Percentiles rank a stretch among this genome's conserved stretches.
These are phyloP conservation scores for Ammodytes dubius DNA, from an alignment of 2,113 vertebrate species.

Conservation along the genomic window DNA sequence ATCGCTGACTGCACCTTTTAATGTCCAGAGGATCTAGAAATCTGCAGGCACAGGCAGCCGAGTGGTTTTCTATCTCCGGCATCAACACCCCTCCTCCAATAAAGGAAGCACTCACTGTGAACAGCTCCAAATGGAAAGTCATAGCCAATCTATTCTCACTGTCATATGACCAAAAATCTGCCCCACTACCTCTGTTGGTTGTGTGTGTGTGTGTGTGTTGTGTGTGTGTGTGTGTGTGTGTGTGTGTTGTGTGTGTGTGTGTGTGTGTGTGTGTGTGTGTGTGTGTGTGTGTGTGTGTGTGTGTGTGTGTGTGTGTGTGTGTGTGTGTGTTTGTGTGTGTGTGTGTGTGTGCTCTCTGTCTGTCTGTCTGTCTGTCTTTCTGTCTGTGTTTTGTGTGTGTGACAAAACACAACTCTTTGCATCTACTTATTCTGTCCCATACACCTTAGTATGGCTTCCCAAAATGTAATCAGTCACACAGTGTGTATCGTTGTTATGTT, in stretches of 20 bases:
- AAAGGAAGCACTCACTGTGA: constrained; percentile 60
- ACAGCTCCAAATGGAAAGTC: constrained; percentile 65
- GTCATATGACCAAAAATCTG: constrained; percentile 28
- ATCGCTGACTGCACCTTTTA: too few relatives aligned
- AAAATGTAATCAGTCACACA: too few relatives aligned
- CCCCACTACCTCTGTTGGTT: constrained; percentile 27
- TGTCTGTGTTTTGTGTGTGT: too few relatives aligned
- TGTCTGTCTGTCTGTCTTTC: too few relatives aligned
- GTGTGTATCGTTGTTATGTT: too few relatives aligned
- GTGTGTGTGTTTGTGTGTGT: constrained; percentile 1
- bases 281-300: constrained; percentile 33
- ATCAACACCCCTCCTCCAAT: constrained; percentile 18
- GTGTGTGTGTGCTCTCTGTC: neutral
- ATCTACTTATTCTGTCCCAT: too few relatives aligned
- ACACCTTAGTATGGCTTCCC: too few relatives aligned
- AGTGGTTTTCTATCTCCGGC: constrained; percentile 32
- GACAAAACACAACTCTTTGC: too few relatives aligned
- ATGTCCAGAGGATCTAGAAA: constrained; percentile 39
- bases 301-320: constrained; percentile 19
- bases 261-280: neutral
- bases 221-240: neutral
- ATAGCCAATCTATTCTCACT: constrained; percentile 57
- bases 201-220: constrained; percentile 1
- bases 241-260: constrained; percentile 10
- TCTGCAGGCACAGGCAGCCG: constrained; percentile 20